These are phyloP conservation scores for Siderastrea siderea DNA, from an alignment of 92 coral and sea anemone genomes.

Conservation along the genomic window DNA sequence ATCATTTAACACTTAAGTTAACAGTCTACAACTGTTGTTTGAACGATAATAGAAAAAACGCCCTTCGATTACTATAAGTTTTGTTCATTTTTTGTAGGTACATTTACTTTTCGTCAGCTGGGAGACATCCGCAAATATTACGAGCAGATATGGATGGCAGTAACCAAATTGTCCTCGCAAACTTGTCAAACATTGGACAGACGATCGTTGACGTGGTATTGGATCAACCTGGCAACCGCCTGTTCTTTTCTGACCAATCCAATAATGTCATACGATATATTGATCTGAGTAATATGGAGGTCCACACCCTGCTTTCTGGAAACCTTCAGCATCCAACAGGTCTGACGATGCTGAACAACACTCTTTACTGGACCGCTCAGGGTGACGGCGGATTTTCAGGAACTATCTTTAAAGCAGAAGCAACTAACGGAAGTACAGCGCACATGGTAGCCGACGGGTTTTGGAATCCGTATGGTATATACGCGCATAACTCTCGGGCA, in stretches of 20 bases:
- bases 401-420: conserved; percentile 16
- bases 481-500: neutral
- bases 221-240: conserved; percentile 2
- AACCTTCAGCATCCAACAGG: conserved; percentile 15
- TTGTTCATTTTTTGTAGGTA: neutral
- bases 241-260: conserved; percentile 27
- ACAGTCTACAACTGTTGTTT: no score
- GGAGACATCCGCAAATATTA: neutral
- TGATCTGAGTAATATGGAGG: neutral
- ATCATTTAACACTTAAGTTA: no score
- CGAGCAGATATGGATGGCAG: conserved; percentile 36
- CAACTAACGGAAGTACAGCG: neutral
- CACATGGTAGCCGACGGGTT: conserved; percentile 15
- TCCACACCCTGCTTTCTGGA: conserved; percentile 22
- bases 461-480: conserved; percentile 13
- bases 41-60: no score
- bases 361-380: conserved; percentile 20
- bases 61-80: neutral
- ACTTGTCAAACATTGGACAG: conserved; percentile 7
- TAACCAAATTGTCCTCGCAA: conserved; percentile 19
- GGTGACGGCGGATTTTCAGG: conserved; percentile 30
- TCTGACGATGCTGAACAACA: neutral
- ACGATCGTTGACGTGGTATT: conserved; percentile 11
- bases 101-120: conserved; percentile 33
- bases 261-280: conserved; percentile 18